Base-by-base conservation (phyloP, 2,113 vertebrate species). In the Macquaria australasica region DNA sequence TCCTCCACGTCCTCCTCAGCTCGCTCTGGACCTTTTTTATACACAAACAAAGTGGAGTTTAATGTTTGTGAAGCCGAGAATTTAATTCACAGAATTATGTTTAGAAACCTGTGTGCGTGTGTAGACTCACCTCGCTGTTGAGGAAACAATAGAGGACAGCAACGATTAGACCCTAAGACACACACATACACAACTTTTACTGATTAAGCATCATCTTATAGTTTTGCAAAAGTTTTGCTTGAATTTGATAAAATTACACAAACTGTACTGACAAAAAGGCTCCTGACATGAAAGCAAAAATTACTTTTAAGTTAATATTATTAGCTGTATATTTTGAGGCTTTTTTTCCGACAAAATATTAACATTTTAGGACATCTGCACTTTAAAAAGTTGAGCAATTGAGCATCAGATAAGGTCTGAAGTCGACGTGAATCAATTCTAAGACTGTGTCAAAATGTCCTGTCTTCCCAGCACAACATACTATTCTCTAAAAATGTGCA, bases 81-180 rank as follows among this genome's bases (percentile, higher is more conserved):
- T 28, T 41, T 11, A 23, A n/a, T 21, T 6, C 4, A 1, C 8
- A 41, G 51, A 16, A 18, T n/a, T 0, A 6, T 56, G 55, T 31
- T 23, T 18, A 0, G 1, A 55, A 25, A 48, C 8, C 25, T 39
- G 34, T 8, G 23, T 1, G n/a, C n/a, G 31, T 25, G 45, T 25
- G 59, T 14, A 18, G 51, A 91, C 97, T 96, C 93, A 98, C 98
- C 93, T 98, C 98, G 18, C 95, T 97, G 93, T 98, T 98, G 84
- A 99, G 93, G 91, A 99, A 98, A 83, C 98, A 98, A 82, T 98
- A 98, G 6, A 98, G 94, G 48, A 98, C 93, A 0, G 97, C 97
- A 72, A 98, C 97, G 58, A 97, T 96, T 53, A 98, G 79, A 18
- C 97, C 98, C 98, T 98, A 82, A 55, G 89, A 92, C 60, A 85